phyloP scores from a whole-genome alignment of 64 coral and sea anemone species.

The Pocillopora verrucosa region DNA sequence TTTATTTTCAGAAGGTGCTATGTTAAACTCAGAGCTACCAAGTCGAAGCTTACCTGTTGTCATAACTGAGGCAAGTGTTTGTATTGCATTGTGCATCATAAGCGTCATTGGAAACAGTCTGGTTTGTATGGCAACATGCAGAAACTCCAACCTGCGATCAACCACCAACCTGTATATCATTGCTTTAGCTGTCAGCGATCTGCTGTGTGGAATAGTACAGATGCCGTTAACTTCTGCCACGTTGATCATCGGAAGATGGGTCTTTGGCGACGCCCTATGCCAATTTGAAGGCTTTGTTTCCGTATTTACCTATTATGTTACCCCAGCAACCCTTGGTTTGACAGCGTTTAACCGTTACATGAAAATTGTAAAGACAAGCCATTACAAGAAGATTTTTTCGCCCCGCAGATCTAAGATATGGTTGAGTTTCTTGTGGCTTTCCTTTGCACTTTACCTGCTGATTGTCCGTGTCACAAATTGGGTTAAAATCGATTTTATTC shows the following conservation, averaged over 20 bases:
- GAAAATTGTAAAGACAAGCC: not conserved
- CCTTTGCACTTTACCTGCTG: not conserved
- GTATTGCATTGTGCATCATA: too few relatives aligned
- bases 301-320: not conserved
- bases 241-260: not conserved
- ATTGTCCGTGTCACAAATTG: not conserved
- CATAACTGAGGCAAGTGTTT: too few relatives aligned
- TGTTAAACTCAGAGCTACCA: too few relatives aligned
- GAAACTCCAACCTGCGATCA: not conserved
- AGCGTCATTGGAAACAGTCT: not conserved
- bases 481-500: not conserved
- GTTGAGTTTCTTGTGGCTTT: not conserved
- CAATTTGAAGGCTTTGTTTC: not conserved
- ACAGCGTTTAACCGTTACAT: not conserved
- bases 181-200: not conserved
- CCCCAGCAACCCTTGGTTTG: not conserved
- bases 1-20: too few relatives aligned
- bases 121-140: not conserved
- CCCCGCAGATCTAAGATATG: not conserved
- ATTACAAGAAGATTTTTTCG: too few relatives aligned
- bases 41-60: too few relatives aligned
- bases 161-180: not conserved
- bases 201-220: not conserved
- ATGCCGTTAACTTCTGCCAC: not conserved
- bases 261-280: not conserved